Percentiles rank a stretch among this genome's conserved stretches.
Evolutionary conservation across 2,888 invertebrate genomes (phyloP).

Genomic region (Ecdyonurus torrentis): DNA sequence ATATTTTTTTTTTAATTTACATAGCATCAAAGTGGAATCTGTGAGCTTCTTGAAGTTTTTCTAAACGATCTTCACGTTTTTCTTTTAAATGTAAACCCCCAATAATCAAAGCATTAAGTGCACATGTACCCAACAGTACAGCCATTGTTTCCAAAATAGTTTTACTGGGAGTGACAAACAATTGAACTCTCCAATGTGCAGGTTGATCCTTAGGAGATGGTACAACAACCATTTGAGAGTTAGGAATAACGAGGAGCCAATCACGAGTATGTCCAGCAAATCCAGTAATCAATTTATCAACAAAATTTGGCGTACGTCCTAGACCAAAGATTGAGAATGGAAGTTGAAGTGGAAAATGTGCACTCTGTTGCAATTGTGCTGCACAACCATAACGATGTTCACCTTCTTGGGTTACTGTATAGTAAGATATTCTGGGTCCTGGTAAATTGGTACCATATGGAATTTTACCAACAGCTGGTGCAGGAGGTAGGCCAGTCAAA

Average conservation of each 20-base stretch:
- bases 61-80: slow-evolving; percentile 60
- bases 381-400: slow-evolving; percentile 60
- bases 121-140: slow-evolving; percentile 71
- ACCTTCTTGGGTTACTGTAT: slow-evolving; percentile 79
- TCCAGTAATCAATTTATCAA: slow-evolving; percentile 73
- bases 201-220: slow-evolving; percentile 67
- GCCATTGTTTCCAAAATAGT: slow-evolving; percentile 81
- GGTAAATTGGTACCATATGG: slow-evolving; percentile 65
- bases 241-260: slow-evolving; percentile 91
- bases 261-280: slow-evolving; percentile 30
- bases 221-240: slow-evolving; percentile 92
- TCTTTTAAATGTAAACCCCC: slow-evolving; percentile 81
- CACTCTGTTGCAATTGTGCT: slow-evolving; percentile 80
- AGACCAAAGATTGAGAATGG: slow-evolving; percentile 94
- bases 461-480: slow-evolving; percentile 12
- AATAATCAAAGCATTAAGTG: slow-evolving; percentile 70
- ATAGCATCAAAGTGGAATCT: slow-evolving; percentile 76
- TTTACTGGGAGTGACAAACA: slow-evolving; percentile 91
- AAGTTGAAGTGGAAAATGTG: slow-evolving; percentile 80
- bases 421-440: slow-evolving; percentile 74
- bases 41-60: slow-evolving; percentile 61
- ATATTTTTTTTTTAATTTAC: slow-evolving; percentile 28
- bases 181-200: slow-evolving; percentile 68
- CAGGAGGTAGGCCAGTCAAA: background rate
- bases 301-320: slow-evolving; percentile 96